Evolutionary conservation across 92 coral and sea anemone species (phyloP).

Genomic region (Chrysogorgia sp.): DNA sequence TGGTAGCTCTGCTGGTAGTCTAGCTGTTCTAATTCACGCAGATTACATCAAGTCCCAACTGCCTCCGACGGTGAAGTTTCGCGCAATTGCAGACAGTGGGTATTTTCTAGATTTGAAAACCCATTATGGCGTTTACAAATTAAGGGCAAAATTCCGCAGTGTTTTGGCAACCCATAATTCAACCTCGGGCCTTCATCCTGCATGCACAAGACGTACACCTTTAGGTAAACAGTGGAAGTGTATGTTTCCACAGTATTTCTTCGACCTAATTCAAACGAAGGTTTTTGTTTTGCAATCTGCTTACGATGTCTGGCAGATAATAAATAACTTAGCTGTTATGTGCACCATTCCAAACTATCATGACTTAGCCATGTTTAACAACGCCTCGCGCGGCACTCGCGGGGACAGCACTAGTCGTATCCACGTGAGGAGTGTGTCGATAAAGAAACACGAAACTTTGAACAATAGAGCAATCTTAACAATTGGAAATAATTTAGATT

Average conservation of each 20-base stretch:
- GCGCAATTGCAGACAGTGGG: conserved; percentile 91
- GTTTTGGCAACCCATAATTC: conserved; percentile 86
- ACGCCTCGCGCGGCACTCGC: neutral
- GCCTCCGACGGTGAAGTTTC: conserved; percentile 73
- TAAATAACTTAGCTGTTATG: conserved; percentile 78
- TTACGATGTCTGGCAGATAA: conserved; percentile 94
- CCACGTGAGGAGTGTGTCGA: neutral
- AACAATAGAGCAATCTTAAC: neutral
- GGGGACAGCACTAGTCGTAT: conserved; percentile 13
- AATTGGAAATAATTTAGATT: neutral
- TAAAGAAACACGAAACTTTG: neutral
- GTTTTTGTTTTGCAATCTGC: conserved; percentile 92
- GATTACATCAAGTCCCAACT: conserved; percentile 81
- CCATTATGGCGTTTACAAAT: conserved; percentile 64
- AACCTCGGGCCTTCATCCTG: conserved; percentile 69
- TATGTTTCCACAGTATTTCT: conserved; percentile 86
- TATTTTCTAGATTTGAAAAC: conserved; percentile 86
- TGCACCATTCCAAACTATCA: conserved; percentile 85
- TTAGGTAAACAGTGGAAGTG: conserved; percentile 85
- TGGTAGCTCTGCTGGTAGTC: conserved; percentile 94
- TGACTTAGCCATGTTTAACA: neutral
- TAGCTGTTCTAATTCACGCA: conserved; percentile 87
- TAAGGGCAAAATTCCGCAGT: conserved; percentile 70
- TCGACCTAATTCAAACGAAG: conserved; percentile 77
- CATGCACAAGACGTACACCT: conserved; percentile 64